These are phyloP conservation scores for Solea senegalensis DNA, from an alignment of 2,113 vertebrate genomes.

Conservation along the genomic window DNA sequence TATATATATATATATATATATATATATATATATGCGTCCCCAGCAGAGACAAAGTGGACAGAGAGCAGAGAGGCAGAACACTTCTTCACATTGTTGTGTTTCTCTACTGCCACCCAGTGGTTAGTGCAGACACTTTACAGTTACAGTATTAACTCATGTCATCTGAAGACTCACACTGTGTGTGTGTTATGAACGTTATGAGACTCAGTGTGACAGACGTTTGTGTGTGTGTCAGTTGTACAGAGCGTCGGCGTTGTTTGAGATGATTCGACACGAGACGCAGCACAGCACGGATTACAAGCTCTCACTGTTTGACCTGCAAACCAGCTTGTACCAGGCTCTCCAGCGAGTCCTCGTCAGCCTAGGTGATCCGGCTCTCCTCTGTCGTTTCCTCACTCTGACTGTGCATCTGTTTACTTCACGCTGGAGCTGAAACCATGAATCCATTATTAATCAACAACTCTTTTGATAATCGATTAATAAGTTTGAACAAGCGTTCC, in stretches of 20 bases:
- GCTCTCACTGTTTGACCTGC: constrained; percentile 93
- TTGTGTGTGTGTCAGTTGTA: constrained; percentile 83
- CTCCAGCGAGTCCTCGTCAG: constrained; percentile 94
- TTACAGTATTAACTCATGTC: too few species aligned
- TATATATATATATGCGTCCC: too few species aligned
- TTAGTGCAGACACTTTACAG: neutral
- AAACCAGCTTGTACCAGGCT: constrained; percentile 95
- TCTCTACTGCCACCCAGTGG: constrained; percentile 41
- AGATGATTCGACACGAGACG: constrained; percentile 90
- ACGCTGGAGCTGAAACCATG: too few species aligned
- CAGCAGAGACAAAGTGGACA: too few species aligned
- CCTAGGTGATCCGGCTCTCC: constrained; percentile 81
- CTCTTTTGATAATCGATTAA: too few species aligned
- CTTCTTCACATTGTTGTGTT: constrained; percentile 4
- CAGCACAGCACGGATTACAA: constrained; percentile 94
- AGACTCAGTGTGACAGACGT: neutral
- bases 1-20: too few species aligned
- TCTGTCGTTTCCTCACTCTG: neutral
- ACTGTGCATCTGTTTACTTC: too few species aligned
- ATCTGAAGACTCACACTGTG: neutral
- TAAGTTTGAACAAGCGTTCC: too few species aligned
- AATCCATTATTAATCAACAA: too few species aligned
- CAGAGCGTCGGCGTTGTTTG: constrained; percentile 89
- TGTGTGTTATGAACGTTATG: neutral
- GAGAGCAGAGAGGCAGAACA: neutral